Evolutionary conservation across 2,113 vertebrate genomes (phyloP), one percentile per base, ranked within the genome.

Genomic region (Ciconia maguari): DNA sequence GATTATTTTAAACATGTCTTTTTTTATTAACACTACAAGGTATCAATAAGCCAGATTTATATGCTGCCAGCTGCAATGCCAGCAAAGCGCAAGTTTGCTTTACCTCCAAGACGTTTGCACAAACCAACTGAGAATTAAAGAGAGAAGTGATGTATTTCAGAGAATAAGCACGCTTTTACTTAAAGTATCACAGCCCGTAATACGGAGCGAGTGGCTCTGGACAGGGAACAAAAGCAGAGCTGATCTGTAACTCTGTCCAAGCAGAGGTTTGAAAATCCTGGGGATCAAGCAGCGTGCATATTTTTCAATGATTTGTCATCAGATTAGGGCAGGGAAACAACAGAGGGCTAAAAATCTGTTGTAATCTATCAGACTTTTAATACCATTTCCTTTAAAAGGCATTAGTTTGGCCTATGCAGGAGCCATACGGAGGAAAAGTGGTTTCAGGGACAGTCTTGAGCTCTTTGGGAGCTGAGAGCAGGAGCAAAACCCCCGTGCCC

Each of bases 21-120:
- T 92, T 95, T 94, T 93, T 84, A 95, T 75, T 55, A 80, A 94
- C 30, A 71, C 24, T 74, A 83, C 87, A 91, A 92, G 44, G 87
- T 79, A 92, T 60, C 72, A 89, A 26, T 58, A 76, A 92, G 24
- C 17, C 76, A 81, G 55, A 94, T 75, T 62, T 83, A 77, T 8
- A 81, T 8, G 11, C 60, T 78, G 57, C 32, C 76, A 86, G 71
- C 62, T 91, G 72, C 76, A 89, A 58, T 30, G 58, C 58, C 55
- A 89, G 74, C 13, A 16, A 90, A 87, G 44, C 6, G 10, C 57
- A 91, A 74, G 15, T 60, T 3, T 62, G 42, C 36, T 83, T 94
- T 84, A 72, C 55, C 25, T 36, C 22, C 1, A 13, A 83, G 66
- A 68, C 3, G 6, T 48, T 74, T 88, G 27, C 30, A 21, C 13